Conservation (phyloP, 2,888 invertebrate genomes). For the Sphaeridia pumilis region DNA sequence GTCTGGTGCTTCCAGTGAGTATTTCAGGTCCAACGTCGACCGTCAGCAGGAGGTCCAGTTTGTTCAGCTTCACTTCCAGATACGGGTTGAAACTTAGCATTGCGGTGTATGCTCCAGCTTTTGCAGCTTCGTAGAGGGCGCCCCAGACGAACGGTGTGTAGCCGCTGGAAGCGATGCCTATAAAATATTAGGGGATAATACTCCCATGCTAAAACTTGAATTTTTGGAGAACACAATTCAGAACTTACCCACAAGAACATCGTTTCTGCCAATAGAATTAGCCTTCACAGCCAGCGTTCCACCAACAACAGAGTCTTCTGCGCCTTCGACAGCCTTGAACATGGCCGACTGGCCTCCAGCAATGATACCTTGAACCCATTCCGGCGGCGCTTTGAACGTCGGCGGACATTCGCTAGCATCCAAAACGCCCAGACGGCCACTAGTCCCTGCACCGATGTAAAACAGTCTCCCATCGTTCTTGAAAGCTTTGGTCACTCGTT, state of each 20-base stretch:
- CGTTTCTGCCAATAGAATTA: constrained; percentile 20
- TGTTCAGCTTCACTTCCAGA: constrained; percentile 20
- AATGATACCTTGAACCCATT: constrained; percentile 32
- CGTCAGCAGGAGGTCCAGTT: constrained; percentile 22
- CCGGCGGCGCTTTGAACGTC: constrained; percentile 25
- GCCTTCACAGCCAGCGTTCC: constrained; percentile 24
- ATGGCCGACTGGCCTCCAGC: constrained; percentile 29
- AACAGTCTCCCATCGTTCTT: constrained; percentile 32
- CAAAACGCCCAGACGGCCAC: constrained; percentile 35
- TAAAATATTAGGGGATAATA: not conserved
- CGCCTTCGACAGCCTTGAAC: constrained; percentile 28
- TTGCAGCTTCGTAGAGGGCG: constrained; percentile 25
- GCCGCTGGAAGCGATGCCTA: constrained; percentile 34
- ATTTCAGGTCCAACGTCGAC: constrained; percentile 30
- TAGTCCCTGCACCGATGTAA: constrained; percentile 36
- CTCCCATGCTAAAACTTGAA: not conserved
- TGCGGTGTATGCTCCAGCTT: constrained; percentile 24
- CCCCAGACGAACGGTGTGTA: constrained; percentile 35
- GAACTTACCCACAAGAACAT: constrained; percentile 27
- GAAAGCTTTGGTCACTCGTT: constrained; percentile 23
- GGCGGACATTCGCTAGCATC: constrained; percentile 35
- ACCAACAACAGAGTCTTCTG: constrained; percentile 29
- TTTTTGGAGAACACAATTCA: not conserved
- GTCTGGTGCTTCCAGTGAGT: constrained; percentile 30
- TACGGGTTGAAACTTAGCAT: constrained; percentile 29